Conservation (phyloP, 2,797 vertebrate species). For the Pangasius sanitwongsei region DNA sequence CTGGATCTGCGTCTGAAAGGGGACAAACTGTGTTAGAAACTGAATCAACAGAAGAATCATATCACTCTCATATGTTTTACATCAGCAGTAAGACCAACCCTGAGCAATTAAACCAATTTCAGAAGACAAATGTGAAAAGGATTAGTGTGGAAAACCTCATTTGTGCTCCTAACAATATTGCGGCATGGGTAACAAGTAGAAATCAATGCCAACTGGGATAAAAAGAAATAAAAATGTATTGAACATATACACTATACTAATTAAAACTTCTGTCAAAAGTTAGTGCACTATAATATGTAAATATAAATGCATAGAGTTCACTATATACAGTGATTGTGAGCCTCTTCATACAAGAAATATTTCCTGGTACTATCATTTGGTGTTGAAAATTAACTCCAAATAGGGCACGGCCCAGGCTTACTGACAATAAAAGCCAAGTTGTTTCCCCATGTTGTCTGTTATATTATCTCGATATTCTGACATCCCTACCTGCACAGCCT, state of each 20-base stretch:
- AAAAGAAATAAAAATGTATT: neutral
- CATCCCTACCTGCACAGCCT: neutral
- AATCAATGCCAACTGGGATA: neutral
- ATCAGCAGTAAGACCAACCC: neutral
- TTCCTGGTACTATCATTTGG: neutral
- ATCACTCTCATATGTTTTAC: neutral
- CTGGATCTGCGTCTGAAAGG: slow-evolving; percentile 96
- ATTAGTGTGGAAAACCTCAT: neutral
- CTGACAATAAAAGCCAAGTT: neutral
- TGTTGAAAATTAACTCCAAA: neutral
- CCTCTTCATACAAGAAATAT: neutral
- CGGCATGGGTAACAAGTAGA: neutral
- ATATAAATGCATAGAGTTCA: neutral
- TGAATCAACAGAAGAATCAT: neutral
- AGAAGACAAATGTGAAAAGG: neutral
- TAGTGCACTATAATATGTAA: neutral
- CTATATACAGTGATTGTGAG: neutral
- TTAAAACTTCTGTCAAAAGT: neutral
- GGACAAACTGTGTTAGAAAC: slow-evolving; percentile 68
- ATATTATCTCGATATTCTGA: neutral
- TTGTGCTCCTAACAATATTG: neutral
- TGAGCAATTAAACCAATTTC: neutral
- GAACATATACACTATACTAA: neutral
- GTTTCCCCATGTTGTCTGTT: neutral
- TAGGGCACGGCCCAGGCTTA: neutral